These are phyloP conservation scores for Choristoneura fumiferana DNA, from an alignment of 1,140 invertebrate species.

Conservation along the genomic window DNA sequence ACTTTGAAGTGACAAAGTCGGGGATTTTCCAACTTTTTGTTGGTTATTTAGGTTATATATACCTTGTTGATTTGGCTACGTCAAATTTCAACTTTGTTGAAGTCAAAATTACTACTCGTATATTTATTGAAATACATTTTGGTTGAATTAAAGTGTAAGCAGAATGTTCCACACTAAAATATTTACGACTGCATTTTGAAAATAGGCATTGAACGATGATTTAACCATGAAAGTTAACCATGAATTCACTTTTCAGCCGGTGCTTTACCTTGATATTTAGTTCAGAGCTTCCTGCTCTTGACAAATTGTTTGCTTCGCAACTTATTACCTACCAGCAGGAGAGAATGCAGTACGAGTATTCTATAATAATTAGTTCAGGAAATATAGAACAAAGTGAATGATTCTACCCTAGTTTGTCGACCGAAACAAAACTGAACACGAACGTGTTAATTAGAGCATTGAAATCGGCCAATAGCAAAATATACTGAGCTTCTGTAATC, in stretches of 20 bases:
- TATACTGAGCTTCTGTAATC: slow-evolving; percentile 39
- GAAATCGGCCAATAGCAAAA: slow-evolving; percentile 48
- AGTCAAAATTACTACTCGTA: too few relatives aligned
- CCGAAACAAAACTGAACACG: slow-evolving; percentile 43
- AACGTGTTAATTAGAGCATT: slow-evolving; percentile 52
- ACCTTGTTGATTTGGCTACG: too few relatives aligned
- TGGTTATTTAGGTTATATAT: too few relatives aligned
- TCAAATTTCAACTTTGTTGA: too few relatives aligned
- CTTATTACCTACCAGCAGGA: slow-evolving; percentile 24
- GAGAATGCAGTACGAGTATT: slow-evolving; percentile 19
- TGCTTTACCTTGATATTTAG: slow-evolving; percentile 71
- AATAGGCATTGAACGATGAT: not conserved
- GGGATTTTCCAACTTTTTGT: too few relatives aligned
- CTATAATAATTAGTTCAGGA: slow-evolving; percentile 12
- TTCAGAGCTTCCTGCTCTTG: slow-evolving; percentile 56
- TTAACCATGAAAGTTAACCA: slow-evolving; percentile 3
- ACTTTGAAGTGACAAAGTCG: too few relatives aligned
- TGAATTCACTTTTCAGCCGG: slow-evolving; percentile 22
- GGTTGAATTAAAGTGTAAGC: too few relatives aligned
- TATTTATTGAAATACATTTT: too few relatives aligned
- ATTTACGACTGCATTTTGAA: not conserved
- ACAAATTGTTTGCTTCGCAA: slow-evolving; percentile 40
- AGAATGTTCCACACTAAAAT: too few relatives aligned
- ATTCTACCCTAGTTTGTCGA: slow-evolving; percentile 27
- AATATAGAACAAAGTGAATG: slow-evolving; percentile 25